Evolutionary conservation across 2,888 invertebrate genomes (phyloP).

Genomic region (Rotaria socialis): DNA sequence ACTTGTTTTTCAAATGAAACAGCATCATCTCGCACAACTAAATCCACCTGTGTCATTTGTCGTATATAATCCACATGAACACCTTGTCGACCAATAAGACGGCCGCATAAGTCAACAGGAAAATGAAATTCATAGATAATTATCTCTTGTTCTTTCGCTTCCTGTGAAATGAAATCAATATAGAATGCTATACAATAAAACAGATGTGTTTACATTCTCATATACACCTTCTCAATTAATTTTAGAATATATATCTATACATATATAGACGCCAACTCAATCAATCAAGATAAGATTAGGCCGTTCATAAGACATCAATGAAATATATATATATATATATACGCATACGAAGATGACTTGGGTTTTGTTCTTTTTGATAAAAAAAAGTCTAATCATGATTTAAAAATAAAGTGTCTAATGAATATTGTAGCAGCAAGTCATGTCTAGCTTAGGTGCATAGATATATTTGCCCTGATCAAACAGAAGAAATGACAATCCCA

Average conservation of each 20-base stretch:
- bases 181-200: not conserved
- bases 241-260: not conserved
- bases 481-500: not conserved
- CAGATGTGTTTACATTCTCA: not conserved
- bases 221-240: not conserved
- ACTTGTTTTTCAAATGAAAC: slow-evolving; percentile 72
- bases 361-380: too few species aligned
- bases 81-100: slow-evolving; percentile 79
- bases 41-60: slow-evolving; percentile 72
- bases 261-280: not conserved
- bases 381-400: too few species aligned
- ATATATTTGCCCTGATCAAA: not conserved
- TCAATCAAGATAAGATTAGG: not conserved
- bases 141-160: slow-evolving; percentile 37
- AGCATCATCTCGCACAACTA: slow-evolving; percentile 75
- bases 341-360: too few species aligned
- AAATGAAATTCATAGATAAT: slow-evolving; percentile 58
- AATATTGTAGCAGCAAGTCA: not conserved
- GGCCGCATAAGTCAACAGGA: slow-evolving; percentile 69
- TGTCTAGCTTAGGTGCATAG: not conserved
- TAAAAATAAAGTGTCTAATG: not conserved
- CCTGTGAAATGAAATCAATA: not conserved
- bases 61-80: slow-evolving; percentile 74
- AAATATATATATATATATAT: not conserved
- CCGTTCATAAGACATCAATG: not conserved